Evolutionary conservation across 2,113 vertebrate genomes (phyloP).

Genomic region (Bungarus multicinctus): DNA sequence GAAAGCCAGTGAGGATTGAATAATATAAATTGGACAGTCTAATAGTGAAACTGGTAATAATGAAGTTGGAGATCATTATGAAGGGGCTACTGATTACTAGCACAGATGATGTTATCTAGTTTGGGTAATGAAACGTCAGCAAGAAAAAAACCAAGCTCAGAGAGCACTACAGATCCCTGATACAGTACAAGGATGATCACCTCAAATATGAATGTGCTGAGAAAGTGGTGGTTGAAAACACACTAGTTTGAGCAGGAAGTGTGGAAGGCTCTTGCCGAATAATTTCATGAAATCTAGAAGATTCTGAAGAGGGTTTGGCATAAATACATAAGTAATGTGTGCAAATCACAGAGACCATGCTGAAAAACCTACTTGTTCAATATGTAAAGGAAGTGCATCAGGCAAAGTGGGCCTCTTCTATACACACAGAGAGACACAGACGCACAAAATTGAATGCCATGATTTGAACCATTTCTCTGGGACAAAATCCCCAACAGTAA

Average conservation of each 20-base stretch:
- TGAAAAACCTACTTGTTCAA: neutral
- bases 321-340: neutral
- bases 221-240: neutral
- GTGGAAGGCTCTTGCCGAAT: neutral
- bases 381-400: neutral
- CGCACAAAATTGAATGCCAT: neutral
- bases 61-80: neutral
- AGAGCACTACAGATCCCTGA: neutral
- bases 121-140: neutral
- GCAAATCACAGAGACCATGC: neutral
- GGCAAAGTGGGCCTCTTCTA: neutral
- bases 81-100: neutral
- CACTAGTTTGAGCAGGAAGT: neutral
- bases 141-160: neutral
- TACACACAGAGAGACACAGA: neutral
- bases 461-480: neutral
- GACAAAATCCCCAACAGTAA: neutral
- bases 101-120: neutral
- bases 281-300: neutral
- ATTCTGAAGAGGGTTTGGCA: neutral
- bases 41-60: neutral
- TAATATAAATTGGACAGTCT: neutral
- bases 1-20: neutral
- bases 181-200: neutral
- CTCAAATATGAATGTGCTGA: neutral